Percentiles rank a stretch among this genome's conserved stretches.
Conservation (phyloP, 2,888 invertebrate species). For the Cetonia aurata region DNA sequence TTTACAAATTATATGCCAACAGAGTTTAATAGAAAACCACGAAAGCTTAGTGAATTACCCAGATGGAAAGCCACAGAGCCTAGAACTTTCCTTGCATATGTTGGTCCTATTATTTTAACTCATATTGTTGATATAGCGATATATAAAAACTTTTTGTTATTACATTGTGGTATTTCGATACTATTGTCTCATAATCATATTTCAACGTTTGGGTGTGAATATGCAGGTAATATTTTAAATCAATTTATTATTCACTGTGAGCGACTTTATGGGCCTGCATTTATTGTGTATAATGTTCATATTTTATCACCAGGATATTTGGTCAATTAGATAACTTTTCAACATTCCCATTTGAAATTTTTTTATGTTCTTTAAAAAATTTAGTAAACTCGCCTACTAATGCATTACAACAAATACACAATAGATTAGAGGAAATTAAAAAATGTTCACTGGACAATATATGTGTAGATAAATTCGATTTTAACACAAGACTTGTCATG, state of each 20-base stretch:
- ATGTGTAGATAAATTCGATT: no score
- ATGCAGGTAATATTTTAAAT: constrained; percentile 38
- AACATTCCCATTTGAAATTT: constrained; percentile 40
- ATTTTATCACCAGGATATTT: constrained; percentile 3
- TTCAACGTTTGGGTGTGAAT: constrained; percentile 20
- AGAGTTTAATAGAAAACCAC: constrained; percentile 47
- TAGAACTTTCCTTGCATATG: constrained; percentile 46
- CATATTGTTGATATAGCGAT: constrained; percentile 34
- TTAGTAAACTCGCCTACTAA: constrained; percentile 31
- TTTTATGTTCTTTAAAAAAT: constrained; percentile 24
- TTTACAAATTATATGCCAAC: constrained; percentile 35
- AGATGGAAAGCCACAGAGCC: constrained; percentile 50
- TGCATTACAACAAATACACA: constrained; percentile 28
- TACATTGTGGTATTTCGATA: constrained; percentile 43
- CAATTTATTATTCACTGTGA: constrained; percentile 36
- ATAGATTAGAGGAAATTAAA: not conserved
- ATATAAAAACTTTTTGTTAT: constrained; percentile 44
- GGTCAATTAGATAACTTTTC: constrained; percentile 41
- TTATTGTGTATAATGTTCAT: constrained; percentile 40
- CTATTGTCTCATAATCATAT: constrained; percentile 33
- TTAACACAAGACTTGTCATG: not conserved
- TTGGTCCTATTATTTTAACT: constrained; percentile 43
- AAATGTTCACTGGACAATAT: no score
- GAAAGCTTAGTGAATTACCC: constrained; percentile 44
- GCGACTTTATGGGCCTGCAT: constrained; percentile 36